Evolutionary conservation across 2,113 vertebrate species (phyloP).

Genomic region (Myrmecophaga tridactyla): DNA sequence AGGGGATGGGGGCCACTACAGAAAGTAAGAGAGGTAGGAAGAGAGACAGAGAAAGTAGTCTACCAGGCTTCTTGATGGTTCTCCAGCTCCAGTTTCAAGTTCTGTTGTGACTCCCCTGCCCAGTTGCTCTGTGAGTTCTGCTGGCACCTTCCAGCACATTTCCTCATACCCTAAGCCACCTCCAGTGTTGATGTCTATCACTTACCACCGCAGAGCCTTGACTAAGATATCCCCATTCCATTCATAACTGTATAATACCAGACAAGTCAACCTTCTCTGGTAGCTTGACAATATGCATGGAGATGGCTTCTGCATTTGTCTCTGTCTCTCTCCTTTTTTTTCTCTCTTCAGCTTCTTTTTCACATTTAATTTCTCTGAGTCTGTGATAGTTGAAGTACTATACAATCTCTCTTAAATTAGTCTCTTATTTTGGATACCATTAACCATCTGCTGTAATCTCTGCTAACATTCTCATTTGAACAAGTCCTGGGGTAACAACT

Average conservation of each 20-base stretch:
- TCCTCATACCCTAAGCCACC: neutral
- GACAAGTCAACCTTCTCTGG: neutral
- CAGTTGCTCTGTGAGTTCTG: neutral
- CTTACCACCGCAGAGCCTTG: neutral
- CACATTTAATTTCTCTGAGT: neutral
- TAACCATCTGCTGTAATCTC: neutral
- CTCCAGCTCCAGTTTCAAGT: neutral
- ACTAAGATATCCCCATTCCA: neutral
- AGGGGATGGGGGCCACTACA: too few species aligned
- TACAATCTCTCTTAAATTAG: neutral
- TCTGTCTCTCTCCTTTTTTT: too few species aligned
- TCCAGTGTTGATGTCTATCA: neutral
- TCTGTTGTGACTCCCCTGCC: neutral
- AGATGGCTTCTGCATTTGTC: neutral
- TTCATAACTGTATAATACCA: neutral
- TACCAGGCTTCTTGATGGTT: neutral
- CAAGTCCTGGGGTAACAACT: slow-evolving; percentile 20
- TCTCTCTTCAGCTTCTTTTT: neutral
- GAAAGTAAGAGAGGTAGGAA: neutral
- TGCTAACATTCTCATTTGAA: neutral
- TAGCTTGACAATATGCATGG: neutral
- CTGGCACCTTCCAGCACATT: neutral
- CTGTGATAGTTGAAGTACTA: neutral
- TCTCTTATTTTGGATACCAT: neutral
- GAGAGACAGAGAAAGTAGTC: neutral